Conservation (phyloP, 2,113 vertebrate species). For the Apodemus speciosus region DNA sequence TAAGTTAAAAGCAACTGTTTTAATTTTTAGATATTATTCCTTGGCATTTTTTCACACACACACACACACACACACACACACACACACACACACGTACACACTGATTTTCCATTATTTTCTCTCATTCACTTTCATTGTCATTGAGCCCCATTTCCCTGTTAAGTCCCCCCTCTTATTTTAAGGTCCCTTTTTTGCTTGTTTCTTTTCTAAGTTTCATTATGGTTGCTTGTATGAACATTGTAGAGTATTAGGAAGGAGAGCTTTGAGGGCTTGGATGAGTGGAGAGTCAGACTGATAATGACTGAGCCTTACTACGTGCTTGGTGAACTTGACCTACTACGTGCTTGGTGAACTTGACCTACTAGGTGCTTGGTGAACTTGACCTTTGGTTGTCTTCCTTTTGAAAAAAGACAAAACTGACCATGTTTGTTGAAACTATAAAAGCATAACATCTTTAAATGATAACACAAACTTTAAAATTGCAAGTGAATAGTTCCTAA, state of each 20-base stretch:
- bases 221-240: not conserved
- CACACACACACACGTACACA: not conserved
- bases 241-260: not conserved
- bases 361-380: not conserved
- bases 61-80: not conserved
- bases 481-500: not conserved
- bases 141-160: not conserved
- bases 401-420: slow-evolving; percentile 13
- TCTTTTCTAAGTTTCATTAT: not conserved
- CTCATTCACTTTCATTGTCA: not conserved
- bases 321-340: not conserved
- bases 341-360: not conserved
- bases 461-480: not conserved
- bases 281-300: not conserved
- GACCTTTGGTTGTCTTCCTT: not conserved
- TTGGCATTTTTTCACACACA: not conserved
- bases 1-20: not conserved
- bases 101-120: too few relatives aligned
- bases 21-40: not conserved
- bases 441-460: not conserved
- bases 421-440: not conserved
- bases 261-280: not conserved
- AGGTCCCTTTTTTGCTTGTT: not conserved
- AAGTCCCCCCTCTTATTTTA: not conserved
- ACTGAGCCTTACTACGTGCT: not conserved